These are phyloP conservation scores for Dryadula phaetusa DNA, from an alignment of 2,888 invertebrate species.

Conservation along the genomic window DNA sequence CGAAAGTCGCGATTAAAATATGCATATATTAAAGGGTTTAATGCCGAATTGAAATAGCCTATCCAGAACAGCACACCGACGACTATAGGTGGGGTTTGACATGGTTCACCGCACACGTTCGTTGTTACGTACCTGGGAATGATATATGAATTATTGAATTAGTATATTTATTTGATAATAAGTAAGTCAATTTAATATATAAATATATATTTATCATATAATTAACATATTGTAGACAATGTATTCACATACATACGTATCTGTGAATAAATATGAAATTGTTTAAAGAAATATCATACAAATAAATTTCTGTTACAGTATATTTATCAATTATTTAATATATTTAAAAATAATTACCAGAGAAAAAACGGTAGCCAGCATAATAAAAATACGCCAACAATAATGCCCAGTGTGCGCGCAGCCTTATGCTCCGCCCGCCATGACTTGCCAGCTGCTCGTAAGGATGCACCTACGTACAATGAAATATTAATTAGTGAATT, in stretches of 20 bases:
- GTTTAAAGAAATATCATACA: too few species aligned
- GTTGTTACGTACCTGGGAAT: constrained; percentile 91
- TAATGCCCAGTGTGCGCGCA: constrained; percentile 97
- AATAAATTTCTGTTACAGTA: too few species aligned
- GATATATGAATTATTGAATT: background rate
- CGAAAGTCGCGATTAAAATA: constrained; percentile 98
- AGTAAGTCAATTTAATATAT: too few species aligned
- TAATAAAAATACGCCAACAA: constrained; percentile 97
- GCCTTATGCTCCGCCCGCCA: constrained; percentile 96
- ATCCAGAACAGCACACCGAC: constrained; percentile 98
- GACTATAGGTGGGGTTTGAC: constrained; percentile 92
- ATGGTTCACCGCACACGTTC: constrained; percentile 91
- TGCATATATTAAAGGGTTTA: constrained; percentile 97
- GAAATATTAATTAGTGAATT: constrained; percentile 25
- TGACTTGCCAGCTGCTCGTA: constrained; percentile 90
- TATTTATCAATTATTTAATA: too few species aligned
- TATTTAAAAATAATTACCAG: constrained; percentile 86
- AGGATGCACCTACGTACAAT: constrained; percentile 84
- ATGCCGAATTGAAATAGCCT: constrained; percentile 97
- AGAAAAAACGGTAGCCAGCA: constrained; percentile 99
- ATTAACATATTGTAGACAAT: too few species aligned
- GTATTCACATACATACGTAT: too few species aligned
- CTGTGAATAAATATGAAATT: too few species aligned
- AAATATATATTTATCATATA: too few species aligned
- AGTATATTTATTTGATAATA: too few species aligned